Evolutionary conservation across 53 echinoderm and acorn worm genomes (phyloP).

Genomic region (Temnopleurus reevesii): DNA sequence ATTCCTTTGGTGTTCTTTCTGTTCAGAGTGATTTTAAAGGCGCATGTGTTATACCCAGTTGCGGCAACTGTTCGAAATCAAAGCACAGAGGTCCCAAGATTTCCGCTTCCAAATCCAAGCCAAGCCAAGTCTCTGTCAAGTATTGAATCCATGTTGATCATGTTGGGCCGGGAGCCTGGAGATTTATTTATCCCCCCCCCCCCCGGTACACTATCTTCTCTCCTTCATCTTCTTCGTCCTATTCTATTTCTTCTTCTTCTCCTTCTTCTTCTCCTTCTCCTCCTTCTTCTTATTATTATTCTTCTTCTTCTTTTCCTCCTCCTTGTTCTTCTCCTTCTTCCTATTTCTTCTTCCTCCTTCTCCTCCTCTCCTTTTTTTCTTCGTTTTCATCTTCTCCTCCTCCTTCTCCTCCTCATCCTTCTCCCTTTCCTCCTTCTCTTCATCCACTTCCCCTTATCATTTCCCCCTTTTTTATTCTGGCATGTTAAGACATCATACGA

Average conservation of each 20-base stretch:
- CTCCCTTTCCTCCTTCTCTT: not conserved
- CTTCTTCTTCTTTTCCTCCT: not conserved
- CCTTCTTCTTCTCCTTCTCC: not conserved
- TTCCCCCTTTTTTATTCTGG: no score
- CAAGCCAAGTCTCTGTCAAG: no score
- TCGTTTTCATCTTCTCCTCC: no score
- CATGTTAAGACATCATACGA: no score
- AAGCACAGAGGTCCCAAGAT: not conserved
- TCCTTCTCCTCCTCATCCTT: not conserved
- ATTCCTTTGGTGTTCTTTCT: no score
- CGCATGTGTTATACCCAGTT: not conserved
- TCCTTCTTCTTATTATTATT: no score
- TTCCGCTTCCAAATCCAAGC: not conserved
- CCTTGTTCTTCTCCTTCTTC: no score
- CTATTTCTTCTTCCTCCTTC: not conserved
- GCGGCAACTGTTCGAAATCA: not conserved
- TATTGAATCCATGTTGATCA: no score
- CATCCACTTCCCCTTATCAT: not conserved
- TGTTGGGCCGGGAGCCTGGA: no score
- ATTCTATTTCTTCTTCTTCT: not conserved
- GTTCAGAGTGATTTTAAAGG: no score
- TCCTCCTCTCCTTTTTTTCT: not conserved
- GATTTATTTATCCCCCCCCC: conserved; percentile 5
- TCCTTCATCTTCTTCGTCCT: no score
- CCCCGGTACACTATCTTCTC: not conserved